phyloP scores from a whole-genome alignment of 2,113 vertebrate species.

The Prunella himalayana region DNA sequence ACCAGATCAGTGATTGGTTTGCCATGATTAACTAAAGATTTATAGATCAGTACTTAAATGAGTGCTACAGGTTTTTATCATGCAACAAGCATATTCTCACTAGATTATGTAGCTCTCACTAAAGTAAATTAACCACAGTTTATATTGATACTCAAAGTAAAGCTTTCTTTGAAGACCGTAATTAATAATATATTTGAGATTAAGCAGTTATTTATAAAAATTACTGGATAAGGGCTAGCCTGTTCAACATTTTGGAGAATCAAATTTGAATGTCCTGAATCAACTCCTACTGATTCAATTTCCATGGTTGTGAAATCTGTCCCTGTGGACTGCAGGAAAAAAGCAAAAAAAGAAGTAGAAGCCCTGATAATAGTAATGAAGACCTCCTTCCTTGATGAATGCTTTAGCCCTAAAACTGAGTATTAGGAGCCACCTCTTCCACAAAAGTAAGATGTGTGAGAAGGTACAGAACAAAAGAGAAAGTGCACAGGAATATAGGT shows the following conservation, averaged over 20 bases:
- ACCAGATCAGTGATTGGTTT: background rate
- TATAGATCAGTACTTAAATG: background rate
- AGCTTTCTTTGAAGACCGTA: background rate
- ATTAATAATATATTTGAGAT: background rate
- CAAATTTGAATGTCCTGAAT: background rate
- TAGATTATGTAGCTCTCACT: background rate
- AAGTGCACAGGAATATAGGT: background rate
- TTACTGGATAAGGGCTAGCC: background rate
- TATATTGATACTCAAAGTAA: background rate
- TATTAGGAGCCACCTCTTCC: background rate
- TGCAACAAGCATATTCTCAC: background rate
- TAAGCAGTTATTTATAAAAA: background rate
- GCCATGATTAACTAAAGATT: background rate
- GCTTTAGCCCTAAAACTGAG: background rate
- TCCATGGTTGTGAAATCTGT: background rate
- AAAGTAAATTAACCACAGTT: background rate
- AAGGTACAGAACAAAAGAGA: background rate
- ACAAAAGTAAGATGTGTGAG: background rate
- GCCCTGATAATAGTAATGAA: background rate
- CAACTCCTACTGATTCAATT: background rate
- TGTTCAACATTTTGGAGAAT: background rate
- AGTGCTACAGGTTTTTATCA: background rate
- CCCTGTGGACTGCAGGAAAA: background rate
- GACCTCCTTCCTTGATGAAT: background rate
- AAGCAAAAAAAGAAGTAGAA: background rate